Evolutionary conservation across 2,797 vertebrate genomes (phyloP), one percentile per base, ranked within the genome.

Genomic region (Pachyuromys duprasi): DNA sequence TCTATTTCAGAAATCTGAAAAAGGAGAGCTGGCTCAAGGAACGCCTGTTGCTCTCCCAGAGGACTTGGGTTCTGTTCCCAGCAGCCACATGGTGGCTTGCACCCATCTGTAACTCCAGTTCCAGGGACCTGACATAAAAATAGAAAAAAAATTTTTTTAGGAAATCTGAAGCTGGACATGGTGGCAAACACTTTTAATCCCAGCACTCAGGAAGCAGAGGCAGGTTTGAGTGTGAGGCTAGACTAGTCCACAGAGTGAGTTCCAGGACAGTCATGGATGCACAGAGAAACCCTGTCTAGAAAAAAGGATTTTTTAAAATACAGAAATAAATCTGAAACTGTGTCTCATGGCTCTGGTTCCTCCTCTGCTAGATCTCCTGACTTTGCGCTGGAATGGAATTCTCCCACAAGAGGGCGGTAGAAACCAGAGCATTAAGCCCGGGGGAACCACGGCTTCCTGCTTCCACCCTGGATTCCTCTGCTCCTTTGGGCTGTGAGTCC

Each of bases 381-480:
- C 31, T 4, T 24, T 8, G 82, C 65, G 22, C 42, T 31, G 0
- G n/a, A 74, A 36, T 24, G 0, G n/a, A 70, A 26, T 0, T 53
- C 22, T 76, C 82, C 78, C 72, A 45, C 42, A 31, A 4, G 97
- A 95, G 97, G 97, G 97, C 96, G 90, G 95, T 55, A 95, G 92
- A 97, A 91, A 80, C 89, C 78, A 2, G 63, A 7, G 18, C 90
- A 45, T 65, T 17, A 1, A 42, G 62, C 12, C 8, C 5, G 4
- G 78, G 78, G 69, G 49, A 49, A 49, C 11, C 49, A 49, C 11
- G 8, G 49, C 11, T 11, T 49, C 49, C 31, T 70, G 65, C n/a
- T 18, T 45, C 31, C 5, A n/a, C 45, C 49, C 83, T 17, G 65
- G 55, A n/a, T 57, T 57, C 17, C 55, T 4, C 14, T 4, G 14